Percentiles rank a stretch among this genome's conserved stretches.
Evolutionary conservation across 1,140 invertebrate species (phyloP).

Genomic region (Eupeodes corollae): DNA sequence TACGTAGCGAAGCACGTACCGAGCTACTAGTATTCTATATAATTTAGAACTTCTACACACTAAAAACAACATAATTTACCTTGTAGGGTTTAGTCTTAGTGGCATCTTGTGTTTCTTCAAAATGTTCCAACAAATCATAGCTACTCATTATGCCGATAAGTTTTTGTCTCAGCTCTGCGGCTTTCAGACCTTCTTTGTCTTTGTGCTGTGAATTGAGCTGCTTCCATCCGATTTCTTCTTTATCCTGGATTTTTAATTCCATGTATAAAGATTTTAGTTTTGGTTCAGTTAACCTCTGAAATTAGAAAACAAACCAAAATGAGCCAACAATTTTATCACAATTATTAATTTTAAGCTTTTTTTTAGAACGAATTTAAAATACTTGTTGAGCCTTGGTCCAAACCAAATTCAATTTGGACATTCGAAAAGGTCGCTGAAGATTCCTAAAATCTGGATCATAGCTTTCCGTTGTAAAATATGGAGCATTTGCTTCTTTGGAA

Average conservation of each 20-base stretch:
- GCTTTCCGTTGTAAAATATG: conserved; percentile 32
- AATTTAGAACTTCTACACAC: background rate
- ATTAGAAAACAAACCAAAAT: conserved; percentile 20
- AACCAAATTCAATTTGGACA: conserved; percentile 72
- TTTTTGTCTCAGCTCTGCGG: conserved; percentile 68
- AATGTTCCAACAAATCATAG: conserved; percentile 71
- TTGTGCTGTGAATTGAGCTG: conserved; percentile 66
- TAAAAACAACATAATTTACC: conserved; percentile 31
- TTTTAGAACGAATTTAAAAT: too few relatives aligned
- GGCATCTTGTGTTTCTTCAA: conserved; percentile 52
- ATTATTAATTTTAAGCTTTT: too few relatives aligned
- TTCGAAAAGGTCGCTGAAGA: conserved; percentile 67
- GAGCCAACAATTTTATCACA: conserved; percentile 12
- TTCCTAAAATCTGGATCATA: conserved; percentile 39
- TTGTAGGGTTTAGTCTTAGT: conserved; percentile 45
- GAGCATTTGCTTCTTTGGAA: conserved; percentile 23
- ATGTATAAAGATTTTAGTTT: conserved; percentile 78
- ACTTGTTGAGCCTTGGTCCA: conserved; percentile 78
- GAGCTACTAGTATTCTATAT: too few relatives aligned
- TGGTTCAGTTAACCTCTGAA: conserved; percentile 65
- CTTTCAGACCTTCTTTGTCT: conserved; percentile 77
- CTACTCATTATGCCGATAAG: conserved; percentile 69
- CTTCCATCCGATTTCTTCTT: conserved; percentile 78
- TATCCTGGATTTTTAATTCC: conserved; percentile 84
- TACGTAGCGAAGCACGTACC: too few relatives aligned